Percentiles rank a stretch among this genome's conserved stretches.
Evolutionary conservation across 2,797 vertebrate genomes (phyloP).

Genomic region (Danio choprae): DNA sequence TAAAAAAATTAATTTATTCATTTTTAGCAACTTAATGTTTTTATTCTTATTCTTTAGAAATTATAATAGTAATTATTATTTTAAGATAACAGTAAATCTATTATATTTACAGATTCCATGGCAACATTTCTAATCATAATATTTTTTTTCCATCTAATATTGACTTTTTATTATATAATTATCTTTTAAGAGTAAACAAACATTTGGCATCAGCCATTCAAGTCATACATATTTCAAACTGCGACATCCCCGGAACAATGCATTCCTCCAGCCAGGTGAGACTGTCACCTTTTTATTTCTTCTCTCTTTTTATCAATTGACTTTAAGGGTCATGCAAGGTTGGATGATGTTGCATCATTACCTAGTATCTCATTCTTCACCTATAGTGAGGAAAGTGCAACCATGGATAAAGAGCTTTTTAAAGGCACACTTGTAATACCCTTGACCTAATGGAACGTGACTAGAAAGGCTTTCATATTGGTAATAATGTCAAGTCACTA

Average conservation of each 20-base stretch:
- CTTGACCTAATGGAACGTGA: constrained; percentile 30
- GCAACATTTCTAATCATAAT: neutral
- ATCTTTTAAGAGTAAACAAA: neutral
- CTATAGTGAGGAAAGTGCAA: constrained; percentile 3
- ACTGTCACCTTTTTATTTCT: constrained; percentile 4
- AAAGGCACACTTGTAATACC: constrained; percentile 28
- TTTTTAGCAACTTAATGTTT: neutral
- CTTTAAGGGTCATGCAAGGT: constrained; percentile 5
- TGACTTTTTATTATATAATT: neutral
- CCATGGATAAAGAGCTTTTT: neutral
- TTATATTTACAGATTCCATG: no score
- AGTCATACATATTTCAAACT: neutral
- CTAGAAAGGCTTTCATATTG: neutral
- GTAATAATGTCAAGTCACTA: constrained; percentile 13
- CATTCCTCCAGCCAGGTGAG: neutral
- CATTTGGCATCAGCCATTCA: neutral
- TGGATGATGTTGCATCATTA: neutral
- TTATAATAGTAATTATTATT: neutral
- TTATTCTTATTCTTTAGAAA: neutral
- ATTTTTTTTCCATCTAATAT: neutral
- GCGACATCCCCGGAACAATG: neutral
- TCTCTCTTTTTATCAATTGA: constrained; percentile 7
- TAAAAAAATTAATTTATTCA: neutral
- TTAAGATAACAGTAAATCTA: neutral
- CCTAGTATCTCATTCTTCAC: neutral